A percentile compares a stretch with the other conserved stretches of the same genome.
Conservation (phyloP, 2,113 vertebrate genomes). For the Morone saxatilis region DNA sequence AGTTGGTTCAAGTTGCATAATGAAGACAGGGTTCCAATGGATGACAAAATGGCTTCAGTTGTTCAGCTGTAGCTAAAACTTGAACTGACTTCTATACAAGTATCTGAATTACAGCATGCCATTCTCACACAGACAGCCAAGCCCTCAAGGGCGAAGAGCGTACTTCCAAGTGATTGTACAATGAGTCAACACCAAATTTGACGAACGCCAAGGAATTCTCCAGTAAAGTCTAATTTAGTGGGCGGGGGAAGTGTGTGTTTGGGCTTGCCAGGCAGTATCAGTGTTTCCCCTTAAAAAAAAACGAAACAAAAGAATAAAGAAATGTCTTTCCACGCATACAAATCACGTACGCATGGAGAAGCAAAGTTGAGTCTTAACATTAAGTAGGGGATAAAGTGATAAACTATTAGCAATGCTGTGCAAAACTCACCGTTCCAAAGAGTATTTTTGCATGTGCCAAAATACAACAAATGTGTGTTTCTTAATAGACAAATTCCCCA, state of each 20-base stretch:
- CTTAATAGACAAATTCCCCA: background rate
- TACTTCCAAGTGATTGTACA: slow-evolving; percentile 19
- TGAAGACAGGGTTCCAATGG: slow-evolving; percentile 29
- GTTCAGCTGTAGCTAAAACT: background rate
- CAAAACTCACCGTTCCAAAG: background rate
- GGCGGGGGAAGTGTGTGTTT: slow-evolving; percentile 21
- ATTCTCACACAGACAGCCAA: slow-evolving; percentile 22
- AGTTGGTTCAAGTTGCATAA: slow-evolving; percentile 21
- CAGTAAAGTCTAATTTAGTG: slow-evolving; percentile 29
- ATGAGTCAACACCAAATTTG: slow-evolving; percentile 38
- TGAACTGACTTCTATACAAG: background rate
- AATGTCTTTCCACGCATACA: background rate
- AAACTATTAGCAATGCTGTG: background rate
- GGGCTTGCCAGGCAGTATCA: slow-evolving; percentile 28
- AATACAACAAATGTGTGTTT: background rate
- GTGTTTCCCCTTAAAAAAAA: background rate
- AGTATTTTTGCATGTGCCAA: background rate
- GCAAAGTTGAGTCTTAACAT: background rate
- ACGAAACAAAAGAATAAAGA: background rate
- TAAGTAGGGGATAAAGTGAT: background rate
- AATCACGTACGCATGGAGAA: background rate
- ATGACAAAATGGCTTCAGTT: background rate
- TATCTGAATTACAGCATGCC: background rate
- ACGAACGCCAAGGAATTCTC: slow-evolving; percentile 25
- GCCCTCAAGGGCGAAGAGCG: slow-evolving; percentile 12